Evolutionary conservation across 2,888 invertebrate species (phyloP).

Genomic region (Xestia c-nigrum): DNA sequence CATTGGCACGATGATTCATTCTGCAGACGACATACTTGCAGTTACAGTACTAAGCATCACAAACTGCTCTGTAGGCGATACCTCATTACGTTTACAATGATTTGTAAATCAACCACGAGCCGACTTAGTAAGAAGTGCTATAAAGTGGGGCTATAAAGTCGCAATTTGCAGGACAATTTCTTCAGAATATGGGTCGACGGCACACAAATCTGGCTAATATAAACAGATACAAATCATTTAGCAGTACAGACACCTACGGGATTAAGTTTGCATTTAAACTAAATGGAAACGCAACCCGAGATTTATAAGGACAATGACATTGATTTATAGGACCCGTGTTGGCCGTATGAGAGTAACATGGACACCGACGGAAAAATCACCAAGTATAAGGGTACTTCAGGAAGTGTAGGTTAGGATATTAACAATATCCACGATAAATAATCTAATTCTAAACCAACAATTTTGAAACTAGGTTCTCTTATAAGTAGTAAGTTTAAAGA

Average conservation of each 20-base stretch:
- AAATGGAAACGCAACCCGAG: conserved; percentile 47
- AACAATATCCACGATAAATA: not conserved
- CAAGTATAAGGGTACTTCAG: not conserved
- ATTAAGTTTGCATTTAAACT: conserved; percentile 52
- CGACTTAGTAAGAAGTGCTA: conserved; percentile 41
- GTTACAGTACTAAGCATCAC: conserved; percentile 35
- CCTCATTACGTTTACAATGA: conserved; percentile 64
- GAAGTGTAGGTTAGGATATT: not conserved
- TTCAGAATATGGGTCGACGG: conserved; percentile 53
- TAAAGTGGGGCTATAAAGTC: conserved; percentile 46
- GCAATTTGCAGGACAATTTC: conserved; percentile 63
- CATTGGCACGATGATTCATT: conserved; percentile 49
- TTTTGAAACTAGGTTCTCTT: not conserved
- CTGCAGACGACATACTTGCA: conserved; percentile 35
- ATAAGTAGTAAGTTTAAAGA: conserved; percentile 1
- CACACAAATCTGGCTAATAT: conserved; percentile 47
- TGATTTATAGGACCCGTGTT: conserved; percentile 8
- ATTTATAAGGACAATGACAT: conserved; percentile 40
- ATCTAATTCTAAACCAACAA: not conserved
- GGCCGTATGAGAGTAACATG: not conserved
- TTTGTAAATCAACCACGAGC: conserved; percentile 60
- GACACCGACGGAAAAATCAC: not conserved
- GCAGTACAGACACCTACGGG: conserved; percentile 57
- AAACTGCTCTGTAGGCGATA: conserved; percentile 47
- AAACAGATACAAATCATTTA: conserved; percentile 66